Evolutionary conservation across 2,113 vertebrate genomes (phyloP).

Genomic region (Synodontis membranacea): DNA sequence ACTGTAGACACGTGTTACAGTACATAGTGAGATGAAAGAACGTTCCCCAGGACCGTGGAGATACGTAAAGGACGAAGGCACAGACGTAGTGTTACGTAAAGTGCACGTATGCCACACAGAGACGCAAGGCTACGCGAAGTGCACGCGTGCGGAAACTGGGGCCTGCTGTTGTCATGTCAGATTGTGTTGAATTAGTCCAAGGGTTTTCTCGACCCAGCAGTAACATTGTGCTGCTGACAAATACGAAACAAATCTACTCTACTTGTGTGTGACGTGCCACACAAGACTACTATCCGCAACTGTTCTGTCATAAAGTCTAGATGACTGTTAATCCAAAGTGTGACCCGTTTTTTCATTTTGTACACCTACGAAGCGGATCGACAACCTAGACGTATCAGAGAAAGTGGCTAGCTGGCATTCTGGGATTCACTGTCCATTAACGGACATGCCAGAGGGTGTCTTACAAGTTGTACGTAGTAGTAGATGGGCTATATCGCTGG

Average conservation of each 20-base stretch:
- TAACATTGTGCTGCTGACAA: neutral
- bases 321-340: neutral
- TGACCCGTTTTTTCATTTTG: neutral
- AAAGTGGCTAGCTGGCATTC: neutral
- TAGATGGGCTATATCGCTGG: neutral
- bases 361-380: neutral
- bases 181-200: neutral
- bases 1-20: no score
- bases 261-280: neutral
- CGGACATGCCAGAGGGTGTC: neutral
- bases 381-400: neutral
- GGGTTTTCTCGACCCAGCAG: neutral
- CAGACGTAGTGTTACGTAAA: no score
- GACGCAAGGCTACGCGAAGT: no score
- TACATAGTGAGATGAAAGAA: no score
- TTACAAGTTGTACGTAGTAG: neutral
- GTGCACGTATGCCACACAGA: no score
- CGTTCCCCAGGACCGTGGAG: no score
- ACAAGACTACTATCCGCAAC: no score
- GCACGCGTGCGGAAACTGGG: no score
- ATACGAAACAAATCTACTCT: neutral
- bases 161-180: no score
- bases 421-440: neutral
- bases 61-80: no score
- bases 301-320: neutral